phyloP scores from a whole-genome alignment of 2,113 vertebrate species.

The Gorilla gorilla region DNA sequence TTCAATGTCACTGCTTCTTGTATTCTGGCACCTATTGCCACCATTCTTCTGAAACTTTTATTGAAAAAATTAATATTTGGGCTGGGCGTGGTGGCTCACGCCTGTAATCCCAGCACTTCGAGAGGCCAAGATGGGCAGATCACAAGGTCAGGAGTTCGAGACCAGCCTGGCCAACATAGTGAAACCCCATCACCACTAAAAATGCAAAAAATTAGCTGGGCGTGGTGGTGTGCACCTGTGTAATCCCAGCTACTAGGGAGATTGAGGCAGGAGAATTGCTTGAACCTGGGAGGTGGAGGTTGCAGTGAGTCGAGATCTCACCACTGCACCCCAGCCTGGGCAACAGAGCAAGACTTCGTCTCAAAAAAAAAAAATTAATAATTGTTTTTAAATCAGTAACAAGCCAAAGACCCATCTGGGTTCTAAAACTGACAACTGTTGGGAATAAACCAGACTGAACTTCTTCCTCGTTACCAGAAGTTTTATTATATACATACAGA shows the following conservation, averaged over 20 bases:
- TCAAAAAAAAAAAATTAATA: background rate
- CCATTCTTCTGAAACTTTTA: background rate
- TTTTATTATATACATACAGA: background rate
- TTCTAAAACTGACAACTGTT: background rate
- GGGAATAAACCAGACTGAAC: background rate
- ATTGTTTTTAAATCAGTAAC: slow-evolving; percentile 39
- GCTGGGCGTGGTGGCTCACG: fast-evolving
- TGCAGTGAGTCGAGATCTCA: background rate
- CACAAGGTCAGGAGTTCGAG: background rate
- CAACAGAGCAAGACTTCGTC: background rate
- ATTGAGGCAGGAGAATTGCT: background rate
- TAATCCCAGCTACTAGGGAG: too few relatives aligned
- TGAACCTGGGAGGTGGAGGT: background rate
- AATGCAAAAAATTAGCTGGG: background rate
- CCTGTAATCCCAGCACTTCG: background rate
- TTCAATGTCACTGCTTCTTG: background rate
- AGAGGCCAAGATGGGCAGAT: background rate
- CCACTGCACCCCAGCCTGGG: background rate
- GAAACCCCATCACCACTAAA: background rate
- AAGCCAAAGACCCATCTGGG: background rate
- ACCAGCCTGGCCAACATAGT: background rate
- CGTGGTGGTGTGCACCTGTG: background rate
- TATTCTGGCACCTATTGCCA: background rate
- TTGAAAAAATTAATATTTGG: background rate
- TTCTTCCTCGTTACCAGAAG: background rate